Percentiles rank a stretch among this genome's conserved stretches.
Evolutionary conservation across 2,113 vertebrate genomes (phyloP).

Genomic region (Apeltes quadracus): DNA sequence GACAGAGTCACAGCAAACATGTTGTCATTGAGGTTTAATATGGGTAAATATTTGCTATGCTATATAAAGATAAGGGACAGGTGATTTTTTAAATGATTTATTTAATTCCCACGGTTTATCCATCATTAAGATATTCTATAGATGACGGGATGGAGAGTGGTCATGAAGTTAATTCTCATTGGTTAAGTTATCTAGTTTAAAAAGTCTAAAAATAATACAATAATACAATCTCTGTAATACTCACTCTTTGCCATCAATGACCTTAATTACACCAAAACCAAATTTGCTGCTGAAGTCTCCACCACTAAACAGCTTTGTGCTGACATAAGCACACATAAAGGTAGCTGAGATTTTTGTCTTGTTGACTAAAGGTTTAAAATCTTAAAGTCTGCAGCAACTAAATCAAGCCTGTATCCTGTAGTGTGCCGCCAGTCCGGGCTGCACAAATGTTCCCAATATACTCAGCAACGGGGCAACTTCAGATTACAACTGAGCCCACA

Average conservation of each 20-base stretch:
- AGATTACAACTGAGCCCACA: slow-evolving; percentile 34
- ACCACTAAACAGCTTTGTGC: slow-evolving; percentile 40
- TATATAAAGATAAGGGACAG: background rate
- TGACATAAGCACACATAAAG: slow-evolving; percentile 45
- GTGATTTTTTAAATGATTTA: slow-evolving; percentile 8
- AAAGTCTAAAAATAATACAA: too few relatives aligned
- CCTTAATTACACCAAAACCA: background rate
- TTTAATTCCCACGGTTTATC: background rate
- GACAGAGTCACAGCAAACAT: slow-evolving; percentile 10
- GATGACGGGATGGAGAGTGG: background rate
- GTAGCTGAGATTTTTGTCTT: slow-evolving; percentile 41
- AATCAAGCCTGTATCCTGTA: slow-evolving; percentile 30
- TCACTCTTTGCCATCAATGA: background rate
- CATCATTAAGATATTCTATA: slow-evolving; percentile 7
- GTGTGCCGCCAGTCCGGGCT: slow-evolving; percentile 1
- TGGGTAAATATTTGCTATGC: slow-evolving; percentile 11
- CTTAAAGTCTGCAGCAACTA: slow-evolving; percentile 35
- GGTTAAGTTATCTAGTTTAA: background rate
- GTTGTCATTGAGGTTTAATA: slow-evolving; percentile 32
- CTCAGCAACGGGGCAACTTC: background rate
- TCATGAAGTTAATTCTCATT: slow-evolving; percentile 1
- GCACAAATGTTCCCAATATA: slow-evolving; percentile 5
- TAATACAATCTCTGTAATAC: too few relatives aligned
- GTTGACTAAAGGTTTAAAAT: slow-evolving; percentile 54
- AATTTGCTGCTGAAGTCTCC: slow-evolving; percentile 37